Base-by-base conservation (phyloP, 2,113 vertebrate species). In the Noturus placidus region DNA sequence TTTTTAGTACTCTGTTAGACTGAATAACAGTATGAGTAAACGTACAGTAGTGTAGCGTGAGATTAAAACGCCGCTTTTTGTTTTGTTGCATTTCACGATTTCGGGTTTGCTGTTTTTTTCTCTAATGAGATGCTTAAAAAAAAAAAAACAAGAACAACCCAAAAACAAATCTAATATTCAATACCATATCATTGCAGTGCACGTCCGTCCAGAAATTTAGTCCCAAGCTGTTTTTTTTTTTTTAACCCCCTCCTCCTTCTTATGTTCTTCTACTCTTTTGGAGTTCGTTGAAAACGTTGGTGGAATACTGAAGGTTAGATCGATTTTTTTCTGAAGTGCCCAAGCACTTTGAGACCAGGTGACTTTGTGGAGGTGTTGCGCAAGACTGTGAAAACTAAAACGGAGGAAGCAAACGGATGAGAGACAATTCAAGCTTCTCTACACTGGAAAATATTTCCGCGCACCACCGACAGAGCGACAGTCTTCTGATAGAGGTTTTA, bases 381-480 rank as follows among this genome's bases (percentile, higher is more conserved):
- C 91, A 89, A 91, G 92, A 93, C 93, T 94, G 93, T 46, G 42
- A 46, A 46, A 46, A 46, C 42, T 46, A 46, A 6, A 46, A 94
- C 91, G 89, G 90, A 52, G 87, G 89, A 89, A 72, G 54, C 10
- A 89, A 92, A 70, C 81, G 88, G 90, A 65, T 92, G 89, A 90
- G 89, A 83, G 13, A 46, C 20, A 27, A 20, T 82, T 42, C 30
- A 8, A 4, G 0, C 35, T 89, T 90, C 90, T 93, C 90, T 89
- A 91, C 87, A 89, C 33, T 86, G 10, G 84, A 0, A 91, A 90
- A 90, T 86, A 46, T 86, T 89, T 91, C 72, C 25, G 88, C 89
- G 89, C 80, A 76, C 91, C 90, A 91, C 91, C 89, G 90, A 88
- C 90, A 92, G 61, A 91, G 88, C 81, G 69, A 42, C n/a, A 52